Base-by-base conservation (phyloP, 2,888 invertebrate species). In the Pachycephus smyrnensis region DNA sequence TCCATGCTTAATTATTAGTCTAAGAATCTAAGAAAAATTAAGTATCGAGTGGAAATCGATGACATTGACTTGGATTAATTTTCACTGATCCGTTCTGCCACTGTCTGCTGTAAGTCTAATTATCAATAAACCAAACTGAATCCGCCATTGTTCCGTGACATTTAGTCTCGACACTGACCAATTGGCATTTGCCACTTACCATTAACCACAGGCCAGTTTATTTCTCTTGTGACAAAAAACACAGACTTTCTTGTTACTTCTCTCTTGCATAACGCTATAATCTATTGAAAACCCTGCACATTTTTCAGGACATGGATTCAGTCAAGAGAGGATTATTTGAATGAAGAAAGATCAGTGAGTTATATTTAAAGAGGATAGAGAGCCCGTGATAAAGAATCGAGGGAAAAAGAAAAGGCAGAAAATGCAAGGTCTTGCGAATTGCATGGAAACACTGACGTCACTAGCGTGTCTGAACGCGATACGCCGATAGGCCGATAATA, bases 201-300 rank as follows among this genome's bases (percentile, higher is more conserved):
- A 71, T 15, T 71, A 30, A 71, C 71, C 71, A 71, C 71, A 71
- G 71, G 23, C 12, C 71, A 71, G 23, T 32, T 71, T 33, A 71
- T 6, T 30, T 32, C 23, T 32, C 3, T 71, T 71, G 12, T 11
- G 33, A n/a, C n/a, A 71, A 30, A 15, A 31, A 71, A 1, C 36
- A 23, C 69, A 55, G 36, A 23, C 75, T 23, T 35, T 23, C 23
- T 35, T 12, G 12, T 6, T 40, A n/a, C 69, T 9, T 31, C 33
- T 75, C 69, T 69, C 12, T 55, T 23, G 55, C 55, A 55, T 55
- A 55, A 55, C 55, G 23, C 6, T 55, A 55, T 55, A 55, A 55
- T 55, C 55, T 9, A 55, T 9, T 23, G 23, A 23, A 23, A 23
- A 9, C 55, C 9, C 9, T 55, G 55, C 23, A 55, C 55, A 23